These are phyloP conservation scores for Campylorhamphus procurvoides DNA, from an alignment of 2,113 vertebrate species.

Conservation along the genomic window DNA sequence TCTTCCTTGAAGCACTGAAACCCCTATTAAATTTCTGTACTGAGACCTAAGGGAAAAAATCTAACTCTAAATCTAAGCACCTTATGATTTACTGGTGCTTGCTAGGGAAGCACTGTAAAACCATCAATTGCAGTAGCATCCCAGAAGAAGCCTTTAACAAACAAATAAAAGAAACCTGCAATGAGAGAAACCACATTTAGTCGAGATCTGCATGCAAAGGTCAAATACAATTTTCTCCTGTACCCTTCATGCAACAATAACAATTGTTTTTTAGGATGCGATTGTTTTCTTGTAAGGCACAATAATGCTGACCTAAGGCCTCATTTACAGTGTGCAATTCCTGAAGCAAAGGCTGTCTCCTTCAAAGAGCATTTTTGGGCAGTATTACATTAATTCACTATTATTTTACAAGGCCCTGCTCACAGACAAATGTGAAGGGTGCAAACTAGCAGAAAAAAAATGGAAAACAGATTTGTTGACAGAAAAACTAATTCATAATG, in stretches of 20 bases:
- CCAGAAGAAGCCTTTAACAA: neutral
- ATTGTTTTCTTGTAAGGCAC: neutral
- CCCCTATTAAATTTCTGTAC: constrained; percentile 24
- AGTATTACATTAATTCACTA: neutral
- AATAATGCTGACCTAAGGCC: neutral
- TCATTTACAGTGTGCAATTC: neutral
- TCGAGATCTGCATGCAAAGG: neutral
- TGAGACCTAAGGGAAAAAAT: neutral
- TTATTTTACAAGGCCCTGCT: neutral
- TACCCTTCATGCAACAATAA: neutral
- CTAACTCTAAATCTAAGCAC: neutral
- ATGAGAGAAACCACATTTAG: neutral
- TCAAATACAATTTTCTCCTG: neutral
- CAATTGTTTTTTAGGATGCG: neutral
- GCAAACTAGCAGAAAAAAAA: neutral
- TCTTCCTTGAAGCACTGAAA: constrained; percentile 44
- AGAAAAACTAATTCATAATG: neutral
- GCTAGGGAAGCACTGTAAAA: neutral
- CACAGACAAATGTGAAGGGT: neutral
- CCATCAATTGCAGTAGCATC: neutral
- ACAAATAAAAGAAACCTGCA: neutral
- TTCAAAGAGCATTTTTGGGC: neutral
- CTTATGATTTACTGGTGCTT: constrained; percentile 32
- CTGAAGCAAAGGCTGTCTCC: neutral
- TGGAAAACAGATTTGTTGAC: neutral